These are phyloP conservation scores for Trichonephila clavata DNA, from an alignment of 1,140 invertebrate genomes.

Conservation along the genomic window DNA sequence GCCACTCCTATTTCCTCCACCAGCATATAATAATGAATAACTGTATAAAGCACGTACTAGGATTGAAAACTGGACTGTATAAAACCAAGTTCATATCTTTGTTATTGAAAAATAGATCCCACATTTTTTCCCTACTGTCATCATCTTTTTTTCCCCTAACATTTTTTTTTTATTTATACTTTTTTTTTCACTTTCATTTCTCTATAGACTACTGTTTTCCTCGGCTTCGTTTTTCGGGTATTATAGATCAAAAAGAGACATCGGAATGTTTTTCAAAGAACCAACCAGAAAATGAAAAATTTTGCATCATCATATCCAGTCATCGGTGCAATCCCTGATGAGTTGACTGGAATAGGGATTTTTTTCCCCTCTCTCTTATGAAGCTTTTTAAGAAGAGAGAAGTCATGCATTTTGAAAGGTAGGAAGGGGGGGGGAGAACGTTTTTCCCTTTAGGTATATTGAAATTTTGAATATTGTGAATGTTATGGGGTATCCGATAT, in stretches of 20 bases:
- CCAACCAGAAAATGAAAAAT: neutral
- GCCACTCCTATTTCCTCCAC: neutral
- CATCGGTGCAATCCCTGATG: conserved; percentile 10
- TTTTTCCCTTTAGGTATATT: neutral
- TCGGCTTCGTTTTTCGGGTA: neutral
- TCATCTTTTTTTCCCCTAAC: neutral
- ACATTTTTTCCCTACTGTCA: neutral
- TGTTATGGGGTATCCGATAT: neutral
- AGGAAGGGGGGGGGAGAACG: neutral
- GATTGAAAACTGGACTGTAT: conserved; percentile 21
- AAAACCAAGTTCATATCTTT: conserved; percentile 26
- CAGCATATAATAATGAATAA: conserved; percentile 10
- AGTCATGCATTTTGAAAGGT: neutral
- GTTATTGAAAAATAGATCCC: conserved; percentile 30
- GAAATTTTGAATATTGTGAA: neutral
- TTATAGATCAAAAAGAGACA: conserved; percentile 35
- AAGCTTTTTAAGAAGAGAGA: conserved; percentile 5
- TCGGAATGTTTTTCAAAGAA: neutral
- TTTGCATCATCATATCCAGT: neutral
- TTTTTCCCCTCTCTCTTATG: neutral
- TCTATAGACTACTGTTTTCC: conserved; percentile 9
- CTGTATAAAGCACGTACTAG: neutral
- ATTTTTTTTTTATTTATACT: neutral
- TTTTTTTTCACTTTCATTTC: neutral
- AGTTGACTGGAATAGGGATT: neutral